Evolutionary conservation across 2,888 invertebrate species (phyloP).

Genomic region (Drosophila mimetica): DNA sequence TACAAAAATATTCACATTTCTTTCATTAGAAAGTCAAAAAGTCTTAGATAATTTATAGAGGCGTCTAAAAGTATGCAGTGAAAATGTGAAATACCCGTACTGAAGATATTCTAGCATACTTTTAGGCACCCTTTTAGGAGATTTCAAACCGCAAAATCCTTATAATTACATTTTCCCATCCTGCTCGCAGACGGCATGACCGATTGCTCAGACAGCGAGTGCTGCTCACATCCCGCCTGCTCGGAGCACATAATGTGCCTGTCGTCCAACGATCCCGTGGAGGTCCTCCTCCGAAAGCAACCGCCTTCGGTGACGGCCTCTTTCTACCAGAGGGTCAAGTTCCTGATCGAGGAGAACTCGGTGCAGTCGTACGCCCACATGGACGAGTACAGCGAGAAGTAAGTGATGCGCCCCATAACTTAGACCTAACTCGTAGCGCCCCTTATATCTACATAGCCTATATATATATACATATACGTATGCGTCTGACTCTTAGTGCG

Average conservation of each 20-base stretch:
- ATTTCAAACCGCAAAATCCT: background rate
- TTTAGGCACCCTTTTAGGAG: too few relatives aligned
- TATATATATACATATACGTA: slow-evolving; percentile 50
- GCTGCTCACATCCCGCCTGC: slow-evolving; percentile 95
- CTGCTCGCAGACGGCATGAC: slow-evolving; percentile 94
- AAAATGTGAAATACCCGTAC: too few relatives aligned
- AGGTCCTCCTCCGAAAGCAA: slow-evolving; percentile 97
- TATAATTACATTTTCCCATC: background rate
- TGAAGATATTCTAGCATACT: too few relatives aligned
- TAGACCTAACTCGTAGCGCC: slow-evolving; percentile 10
- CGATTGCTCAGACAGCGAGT: slow-evolving; percentile 99
- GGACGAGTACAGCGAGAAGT: slow-evolving; percentile 99
- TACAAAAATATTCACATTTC: too few relatives aligned
- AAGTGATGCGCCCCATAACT: slow-evolving; percentile 85
- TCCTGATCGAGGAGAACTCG: slow-evolving; percentile 98
- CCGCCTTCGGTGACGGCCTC: slow-evolving; percentile 98
- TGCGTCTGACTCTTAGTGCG: slow-evolving; percentile 49
- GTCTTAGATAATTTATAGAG: too few relatives aligned
- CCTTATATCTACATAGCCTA: slow-evolving; percentile 45
- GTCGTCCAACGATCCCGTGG: slow-evolving; percentile 97
- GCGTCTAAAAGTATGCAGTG: too few relatives aligned
- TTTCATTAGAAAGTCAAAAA: too few relatives aligned
- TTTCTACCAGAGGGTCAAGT: slow-evolving; percentile 98
- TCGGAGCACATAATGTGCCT: slow-evolving; percentile 97
- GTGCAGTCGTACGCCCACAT: slow-evolving; percentile 99